phyloP scores from a whole-genome alignment of 1,140 invertebrate species.

The Phenacoccus solenopsis region DNA sequence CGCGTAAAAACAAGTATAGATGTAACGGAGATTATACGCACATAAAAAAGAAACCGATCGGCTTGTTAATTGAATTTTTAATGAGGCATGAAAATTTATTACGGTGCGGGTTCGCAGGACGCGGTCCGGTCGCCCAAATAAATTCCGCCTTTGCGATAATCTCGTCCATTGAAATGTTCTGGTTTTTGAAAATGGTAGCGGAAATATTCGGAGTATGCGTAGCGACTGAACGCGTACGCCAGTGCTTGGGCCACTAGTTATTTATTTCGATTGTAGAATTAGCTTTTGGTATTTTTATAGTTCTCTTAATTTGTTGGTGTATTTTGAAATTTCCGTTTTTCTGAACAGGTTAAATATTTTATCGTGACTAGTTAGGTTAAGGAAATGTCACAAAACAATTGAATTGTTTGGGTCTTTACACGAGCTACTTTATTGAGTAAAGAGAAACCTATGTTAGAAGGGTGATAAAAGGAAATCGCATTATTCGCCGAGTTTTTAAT shows the following conservation, averaged over 20 bases:
- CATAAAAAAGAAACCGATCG: neutral
- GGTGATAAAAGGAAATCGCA: no score
- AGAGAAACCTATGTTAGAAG: no score
- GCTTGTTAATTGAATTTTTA: neutral
- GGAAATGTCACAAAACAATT: no score
- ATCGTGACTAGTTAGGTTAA: no score
- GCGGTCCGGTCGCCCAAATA: neutral
- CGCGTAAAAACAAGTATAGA: neutral
- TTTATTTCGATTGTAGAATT: neutral
- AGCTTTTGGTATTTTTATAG: conserved; percentile 3
- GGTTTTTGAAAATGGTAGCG: neutral
- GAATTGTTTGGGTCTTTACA: no score
- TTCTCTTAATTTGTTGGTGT: neutral
- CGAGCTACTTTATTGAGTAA: no score
- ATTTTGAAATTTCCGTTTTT: neutral
- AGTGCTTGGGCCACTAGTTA: neutral
- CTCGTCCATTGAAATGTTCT: neutral
- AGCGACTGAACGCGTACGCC: neutral
- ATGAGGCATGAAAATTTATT: neutral
- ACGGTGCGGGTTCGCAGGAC: no score
- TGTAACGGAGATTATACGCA: no score
- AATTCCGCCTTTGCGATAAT: neutral
- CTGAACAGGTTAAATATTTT: no score
- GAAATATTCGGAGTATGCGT: neutral
- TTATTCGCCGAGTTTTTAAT: neutral